Percentiles rank a stretch among this genome's conserved stretches.
These are phyloP conservation scores for Takifugu ocellatus DNA, from an alignment of 2,797 vertebrate species.

Conservation along the genomic window DNA sequence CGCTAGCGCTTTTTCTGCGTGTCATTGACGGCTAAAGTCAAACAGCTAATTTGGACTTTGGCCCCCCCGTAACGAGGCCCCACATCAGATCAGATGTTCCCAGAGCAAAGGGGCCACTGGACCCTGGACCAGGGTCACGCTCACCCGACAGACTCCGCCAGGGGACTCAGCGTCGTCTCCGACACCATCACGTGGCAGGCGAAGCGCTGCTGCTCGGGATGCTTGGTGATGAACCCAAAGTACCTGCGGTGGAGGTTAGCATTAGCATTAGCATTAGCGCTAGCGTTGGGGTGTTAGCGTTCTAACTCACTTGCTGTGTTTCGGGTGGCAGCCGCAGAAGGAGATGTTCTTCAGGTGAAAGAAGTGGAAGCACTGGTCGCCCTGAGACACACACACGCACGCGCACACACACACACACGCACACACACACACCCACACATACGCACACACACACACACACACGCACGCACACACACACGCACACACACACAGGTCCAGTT, in stretches of 20 bases:
- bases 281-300: no score
- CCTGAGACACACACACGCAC: constrained; percentile 59
- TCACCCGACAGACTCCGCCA: constrained; percentile 91
- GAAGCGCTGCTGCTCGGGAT: constrained; percentile 94
- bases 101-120: no score
- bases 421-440: no score
- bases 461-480: neutral
- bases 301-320: constrained; percentile 86
- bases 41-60: neutral
- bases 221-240: constrained; percentile 98
- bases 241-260: constrained; percentile 77
- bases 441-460: neutral
- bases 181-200: constrained; percentile 97
- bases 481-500: no score
- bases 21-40: no score
- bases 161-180: constrained; percentile 85
- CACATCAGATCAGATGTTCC: no score
- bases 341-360: constrained; percentile 98
- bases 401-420: neutral
- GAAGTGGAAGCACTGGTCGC: constrained; percentile 92
- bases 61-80: no score
- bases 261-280: neutral
- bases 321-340: constrained; percentile 94
- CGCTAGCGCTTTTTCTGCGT: no score
- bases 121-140: neutral